Base-by-base conservation (phyloP, 2,888 invertebrate genomes). In the Platerodrilus igneus region DNA sequence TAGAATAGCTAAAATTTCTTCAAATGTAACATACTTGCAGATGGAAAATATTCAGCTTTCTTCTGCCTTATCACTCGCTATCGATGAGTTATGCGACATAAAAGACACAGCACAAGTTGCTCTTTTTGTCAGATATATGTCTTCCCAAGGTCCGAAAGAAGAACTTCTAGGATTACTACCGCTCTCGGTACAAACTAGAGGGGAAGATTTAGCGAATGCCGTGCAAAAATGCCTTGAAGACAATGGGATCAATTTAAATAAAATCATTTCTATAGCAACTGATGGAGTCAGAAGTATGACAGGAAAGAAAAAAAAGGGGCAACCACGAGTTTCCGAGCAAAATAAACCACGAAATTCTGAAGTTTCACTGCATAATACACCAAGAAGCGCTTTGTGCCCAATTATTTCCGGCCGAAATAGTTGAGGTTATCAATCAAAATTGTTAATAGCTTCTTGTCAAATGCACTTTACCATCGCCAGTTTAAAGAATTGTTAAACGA, bases 301-400 rank as follows among this genome's bases (percentile, higher is more conserved):
- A 35, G 37, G 40, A 45, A 41, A 27, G n/a, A n/a, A 45, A 23
- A 45, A 41, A 45, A 41, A 45, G 41, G 45, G 32, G 37, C 23
- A 41, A 31, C 31, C 37, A 28, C 37, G 30, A 25, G 34, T 35
- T 40, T 40, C 28, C 27, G 37, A 35, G 27, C 17, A 44, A 43
- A 44, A 47, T 43, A 35, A 41, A 53, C 39, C 48, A 50, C 41
- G 48, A 56, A 23, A 45, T 45, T 32, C 30, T 48, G 42, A 33
- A 43, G 38, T 52, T 39, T 36, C 66, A 66, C 50, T 41, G 58
- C 20, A 53, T 52, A 22, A 50, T 56, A 32, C 52, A 52, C 27
- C 52, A 56, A 47, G 53, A 52, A 50, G 56, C 54, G 33, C 54
- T 56, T 50, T 54, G 51, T 46, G 46, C 51, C 17, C 50, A 52